phyloP scores from a whole-genome alignment of 53 echinoderm and acorn worm species.

The Echinarachnius parma region DNA sequence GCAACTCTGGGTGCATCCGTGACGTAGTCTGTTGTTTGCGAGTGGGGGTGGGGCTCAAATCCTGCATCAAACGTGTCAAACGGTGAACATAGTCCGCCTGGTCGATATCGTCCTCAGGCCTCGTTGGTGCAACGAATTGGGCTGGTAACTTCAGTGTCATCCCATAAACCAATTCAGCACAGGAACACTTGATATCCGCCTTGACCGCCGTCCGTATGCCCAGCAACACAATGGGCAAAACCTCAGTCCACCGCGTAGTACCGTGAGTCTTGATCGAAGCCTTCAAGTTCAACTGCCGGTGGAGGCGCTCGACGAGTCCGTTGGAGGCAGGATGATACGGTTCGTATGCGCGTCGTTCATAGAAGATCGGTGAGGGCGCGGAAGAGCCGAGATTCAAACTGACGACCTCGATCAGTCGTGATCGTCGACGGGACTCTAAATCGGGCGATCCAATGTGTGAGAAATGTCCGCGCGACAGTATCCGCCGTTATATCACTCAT shows the following conservation, averaged over 20 bases:
- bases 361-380: slow-evolving; percentile 41
- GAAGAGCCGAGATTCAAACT: slow-evolving; percentile 48
- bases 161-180: slow-evolving; percentile 65
- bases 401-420: slow-evolving; percentile 46
- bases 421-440: slow-evolving; percentile 37
- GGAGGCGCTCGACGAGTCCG: slow-evolving; percentile 5
- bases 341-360: slow-evolving; percentile 43
- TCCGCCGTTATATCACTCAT: slow-evolving; percentile 43
- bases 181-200: slow-evolving; percentile 34
- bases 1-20: slow-evolving; percentile 34
- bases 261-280: slow-evolving; percentile 18
- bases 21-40: slow-evolving; percentile 4
- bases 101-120: not conserved
- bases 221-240: slow-evolving; percentile 40
- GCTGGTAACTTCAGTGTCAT: slow-evolving; percentile 50
- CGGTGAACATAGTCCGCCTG: slow-evolving; percentile 48
- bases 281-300: slow-evolving; percentile 11
- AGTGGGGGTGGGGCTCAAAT: slow-evolving; percentile 26
- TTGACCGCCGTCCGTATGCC: slow-evolving; percentile 47
- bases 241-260: slow-evolving; percentile 45
- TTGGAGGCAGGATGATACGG: slow-evolving; percentile 20
- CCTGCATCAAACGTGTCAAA: slow-evolving; percentile 37
- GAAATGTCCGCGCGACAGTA: slow-evolving; percentile 40
- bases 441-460: slow-evolving; percentile 34
- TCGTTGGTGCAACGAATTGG: slow-evolving; percentile 39